Conservation (phyloP, 37 sponge, comb jelly and placozoan species). For the Chondrosia reniformis region DNA sequence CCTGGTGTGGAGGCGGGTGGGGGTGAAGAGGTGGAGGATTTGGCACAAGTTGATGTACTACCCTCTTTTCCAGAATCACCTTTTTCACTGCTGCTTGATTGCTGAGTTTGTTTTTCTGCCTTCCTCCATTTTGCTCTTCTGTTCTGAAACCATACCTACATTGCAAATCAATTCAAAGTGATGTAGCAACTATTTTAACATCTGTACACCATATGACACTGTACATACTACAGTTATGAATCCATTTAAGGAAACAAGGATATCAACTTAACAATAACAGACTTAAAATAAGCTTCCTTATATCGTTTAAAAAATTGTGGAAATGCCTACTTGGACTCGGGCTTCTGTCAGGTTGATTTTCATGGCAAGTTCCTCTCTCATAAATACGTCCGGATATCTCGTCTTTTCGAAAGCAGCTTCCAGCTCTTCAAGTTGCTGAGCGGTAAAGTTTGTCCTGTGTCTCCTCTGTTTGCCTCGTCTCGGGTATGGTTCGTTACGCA, state of each 20-base stretch:
- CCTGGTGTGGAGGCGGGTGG: constrained; percentile 18
- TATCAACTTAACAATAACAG: no score
- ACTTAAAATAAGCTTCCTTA: no score
- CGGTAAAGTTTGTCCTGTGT: constrained; percentile 85
- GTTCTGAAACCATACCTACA: constrained; percentile 94
- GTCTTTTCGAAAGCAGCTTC: constrained; percentile 87
- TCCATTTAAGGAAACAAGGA: no score
- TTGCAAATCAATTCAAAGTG: no score
- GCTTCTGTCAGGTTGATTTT: constrained; percentile 88
- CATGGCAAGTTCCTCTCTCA: constrained; percentile 91
- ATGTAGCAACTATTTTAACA: no score
- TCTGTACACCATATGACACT: no score
- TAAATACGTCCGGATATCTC: constrained; percentile 88
- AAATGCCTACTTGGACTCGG: constrained; percentile 91
- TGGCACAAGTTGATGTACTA: neutral
- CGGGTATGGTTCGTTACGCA: constrained; percentile 33
- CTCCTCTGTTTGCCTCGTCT: constrained; percentile 75
- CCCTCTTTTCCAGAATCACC: constrained; percentile 1
- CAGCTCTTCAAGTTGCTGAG: constrained; percentile 84
- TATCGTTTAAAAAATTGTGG: no score
- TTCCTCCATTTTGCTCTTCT: constrained; percentile 83
- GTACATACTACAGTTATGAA: no score
- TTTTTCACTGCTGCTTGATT: neutral
- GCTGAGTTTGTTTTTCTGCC: constrained; percentile 68
- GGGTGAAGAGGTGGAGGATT: neutral